Conservation (phyloP, 2,888 invertebrate species). For the Sarcophaga rosellei region DNA sequence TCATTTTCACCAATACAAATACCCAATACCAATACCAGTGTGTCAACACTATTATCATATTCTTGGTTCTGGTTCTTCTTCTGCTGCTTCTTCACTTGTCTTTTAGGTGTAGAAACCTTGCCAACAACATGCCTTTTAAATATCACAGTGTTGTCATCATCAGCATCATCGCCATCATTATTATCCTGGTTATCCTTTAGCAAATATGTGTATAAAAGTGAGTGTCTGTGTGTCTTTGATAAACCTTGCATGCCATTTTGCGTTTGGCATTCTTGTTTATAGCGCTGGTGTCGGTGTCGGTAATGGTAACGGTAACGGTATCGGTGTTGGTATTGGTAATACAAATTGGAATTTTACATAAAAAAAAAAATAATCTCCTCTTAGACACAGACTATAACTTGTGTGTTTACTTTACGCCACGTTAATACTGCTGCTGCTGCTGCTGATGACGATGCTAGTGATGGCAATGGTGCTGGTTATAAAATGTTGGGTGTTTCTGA, state of each 20-base stretch:
- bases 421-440: conserved; percentile 9
- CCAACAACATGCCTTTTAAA: conserved; percentile 9
- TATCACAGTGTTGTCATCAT: conserved; percentile 30
- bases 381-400: conserved; percentile 13
- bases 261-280: conserved; percentile 5
- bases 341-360: conserved; percentile 60
- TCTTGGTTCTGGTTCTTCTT: neutral
- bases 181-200: neutral
- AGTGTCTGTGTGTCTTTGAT: neutral
- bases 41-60: neutral
- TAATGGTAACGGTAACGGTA: conserved; percentile 26
- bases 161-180: neutral
- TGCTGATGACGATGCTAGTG: neutral
- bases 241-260: conserved; percentile 23
- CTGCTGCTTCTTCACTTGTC: no score
- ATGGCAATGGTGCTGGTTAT: neutral
- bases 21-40: neutral
- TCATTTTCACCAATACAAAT: conserved; percentile 21
- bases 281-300: conserved; percentile 19
- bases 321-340: conserved; percentile 41
- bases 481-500: neutral
- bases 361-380: conserved; percentile 54
- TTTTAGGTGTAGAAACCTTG: neutral
- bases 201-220: neutral
- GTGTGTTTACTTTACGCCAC: neutral